phyloP scores from a whole-genome alignment of 2,797 vertebrate genomes.

The Capromys pilorides region DNA sequence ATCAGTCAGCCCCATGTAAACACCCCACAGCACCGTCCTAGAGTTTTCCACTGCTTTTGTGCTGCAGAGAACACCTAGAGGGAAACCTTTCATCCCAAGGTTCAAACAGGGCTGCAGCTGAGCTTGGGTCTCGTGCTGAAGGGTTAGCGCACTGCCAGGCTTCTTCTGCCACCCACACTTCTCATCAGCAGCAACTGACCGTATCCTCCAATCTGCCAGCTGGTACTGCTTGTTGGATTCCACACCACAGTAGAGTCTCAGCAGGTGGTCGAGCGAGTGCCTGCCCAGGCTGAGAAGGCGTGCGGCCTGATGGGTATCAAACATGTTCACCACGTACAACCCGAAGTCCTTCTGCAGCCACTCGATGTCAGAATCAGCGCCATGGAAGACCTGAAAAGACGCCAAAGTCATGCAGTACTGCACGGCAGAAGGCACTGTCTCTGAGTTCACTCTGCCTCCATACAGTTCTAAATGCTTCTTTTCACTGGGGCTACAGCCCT shows the following conservation, averaged over 20 bases:
- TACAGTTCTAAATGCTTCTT: not conserved
- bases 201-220: slow-evolving; percentile 97
- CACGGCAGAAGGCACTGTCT: no score
- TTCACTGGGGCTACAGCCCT: not conserved
- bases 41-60: not conserved
- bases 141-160: not conserved
- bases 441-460: not conserved
- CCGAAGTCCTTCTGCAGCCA: slow-evolving; percentile 98
- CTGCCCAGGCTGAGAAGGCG: slow-evolving; percentile 93
- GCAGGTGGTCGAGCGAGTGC: slow-evolving; percentile 94
- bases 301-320: slow-evolving; percentile 97
- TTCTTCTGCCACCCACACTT: not conserved
- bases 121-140: fast-evolving
- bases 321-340: slow-evolving; percentile 96
- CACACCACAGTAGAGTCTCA: slow-evolving; percentile 92
- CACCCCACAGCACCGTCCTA: not conserved
- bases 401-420: not conserved
- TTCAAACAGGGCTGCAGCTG: fast-evolving
- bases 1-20: not conserved
- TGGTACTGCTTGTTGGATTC: slow-evolving; percentile 96
- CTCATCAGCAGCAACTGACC: slow-evolving; percentile 85
- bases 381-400: slow-evolving; percentile 93
- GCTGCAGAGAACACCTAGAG: not conserved
- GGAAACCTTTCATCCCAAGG: not conserved
- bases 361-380: slow-evolving; percentile 96